phyloP scores from a whole-genome alignment of 2,888 invertebrate species.

The Cybosia mesomella region DNA sequence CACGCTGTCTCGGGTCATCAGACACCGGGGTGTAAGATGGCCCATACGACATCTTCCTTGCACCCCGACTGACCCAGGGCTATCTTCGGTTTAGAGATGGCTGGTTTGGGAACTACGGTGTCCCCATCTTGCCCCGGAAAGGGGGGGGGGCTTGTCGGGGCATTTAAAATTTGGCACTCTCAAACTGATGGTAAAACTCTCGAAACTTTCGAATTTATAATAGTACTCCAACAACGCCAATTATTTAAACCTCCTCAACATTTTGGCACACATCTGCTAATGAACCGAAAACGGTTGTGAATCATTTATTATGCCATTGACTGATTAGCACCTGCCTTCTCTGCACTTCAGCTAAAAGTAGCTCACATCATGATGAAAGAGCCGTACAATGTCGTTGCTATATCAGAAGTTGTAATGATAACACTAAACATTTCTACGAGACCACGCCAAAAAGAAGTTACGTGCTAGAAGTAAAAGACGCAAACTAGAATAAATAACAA shows the following conservation, averaged over 20 bases:
- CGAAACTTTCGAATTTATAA: not conserved
- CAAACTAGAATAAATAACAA: not conserved
- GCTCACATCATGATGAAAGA: constrained; percentile 40
- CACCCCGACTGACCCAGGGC: no score
- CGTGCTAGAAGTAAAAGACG: not conserved
- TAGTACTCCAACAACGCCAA: constrained; percentile 17
- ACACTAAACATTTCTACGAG: constrained; percentile 10
- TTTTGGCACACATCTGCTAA: constrained; percentile 43
- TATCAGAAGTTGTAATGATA: constrained; percentile 29
- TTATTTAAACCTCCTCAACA: constrained; percentile 33
- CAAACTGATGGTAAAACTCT: not conserved
- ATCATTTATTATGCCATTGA: constrained; percentile 36
- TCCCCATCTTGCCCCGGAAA: no score
- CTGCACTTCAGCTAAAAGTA: constrained; percentile 53
- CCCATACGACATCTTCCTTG: no score
- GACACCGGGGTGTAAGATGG: no score
- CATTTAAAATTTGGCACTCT: not conserved
- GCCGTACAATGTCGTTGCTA: constrained; percentile 47
- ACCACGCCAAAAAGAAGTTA: not conserved
- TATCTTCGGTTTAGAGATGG: no score
- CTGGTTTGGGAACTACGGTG: no score
- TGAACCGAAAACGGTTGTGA: constrained; percentile 33
- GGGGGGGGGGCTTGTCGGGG: no score
- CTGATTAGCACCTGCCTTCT: constrained; percentile 48
- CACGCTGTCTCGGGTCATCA: no score